Percentiles rank a stretch among this genome's conserved stretches.
Conservation (phyloP, 2,888 invertebrate species). For the Lampropteryx suffumata region DNA sequence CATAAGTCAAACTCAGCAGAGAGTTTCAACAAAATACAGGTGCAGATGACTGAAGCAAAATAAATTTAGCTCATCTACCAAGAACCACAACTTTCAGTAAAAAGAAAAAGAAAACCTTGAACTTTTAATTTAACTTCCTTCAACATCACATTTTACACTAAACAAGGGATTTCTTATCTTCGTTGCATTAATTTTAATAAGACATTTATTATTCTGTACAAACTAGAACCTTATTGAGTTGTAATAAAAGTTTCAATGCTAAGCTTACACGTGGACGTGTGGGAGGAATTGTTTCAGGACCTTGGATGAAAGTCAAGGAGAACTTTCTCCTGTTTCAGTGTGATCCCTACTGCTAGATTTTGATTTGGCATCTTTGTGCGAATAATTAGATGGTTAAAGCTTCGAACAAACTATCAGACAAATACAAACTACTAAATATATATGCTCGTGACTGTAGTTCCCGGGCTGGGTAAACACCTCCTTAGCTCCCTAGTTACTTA, state of each 20-base stretch:
- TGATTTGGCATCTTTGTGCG: not conserved
- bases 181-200: slow-evolving; percentile 26
- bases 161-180: slow-evolving; percentile 8
- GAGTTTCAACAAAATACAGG: too few relatives aligned
- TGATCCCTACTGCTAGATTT: slow-evolving; percentile 7
- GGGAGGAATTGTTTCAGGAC: slow-evolving; percentile 52
- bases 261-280: slow-evolving; percentile 46
- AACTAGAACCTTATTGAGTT: slow-evolving; percentile 31
- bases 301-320: slow-evolving; percentile 75
- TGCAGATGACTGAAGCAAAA: too few relatives aligned
- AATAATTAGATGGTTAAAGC: too few relatives aligned
- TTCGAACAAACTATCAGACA: too few relatives aligned
- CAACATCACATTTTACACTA: not conserved
- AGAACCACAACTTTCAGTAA: not conserved
- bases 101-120: slow-evolving; percentile 4
- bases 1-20: too few relatives aligned
- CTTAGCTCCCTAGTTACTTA: too few relatives aligned
- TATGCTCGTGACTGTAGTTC: too few relatives aligned
- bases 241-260: slow-evolving; percentile 39
- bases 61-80: too few relatives aligned
- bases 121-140: not conserved
- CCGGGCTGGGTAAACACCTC: too few relatives aligned
- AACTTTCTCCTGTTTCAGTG: slow-evolving; percentile 36
- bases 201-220: slow-evolving; percentile 17
- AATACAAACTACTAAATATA: too few relatives aligned